Evolutionary conservation across 2,113 vertebrate species (phyloP), one percentile per base, ranked within the genome.

Genomic region (Cyanistes caeruleus): DNA sequence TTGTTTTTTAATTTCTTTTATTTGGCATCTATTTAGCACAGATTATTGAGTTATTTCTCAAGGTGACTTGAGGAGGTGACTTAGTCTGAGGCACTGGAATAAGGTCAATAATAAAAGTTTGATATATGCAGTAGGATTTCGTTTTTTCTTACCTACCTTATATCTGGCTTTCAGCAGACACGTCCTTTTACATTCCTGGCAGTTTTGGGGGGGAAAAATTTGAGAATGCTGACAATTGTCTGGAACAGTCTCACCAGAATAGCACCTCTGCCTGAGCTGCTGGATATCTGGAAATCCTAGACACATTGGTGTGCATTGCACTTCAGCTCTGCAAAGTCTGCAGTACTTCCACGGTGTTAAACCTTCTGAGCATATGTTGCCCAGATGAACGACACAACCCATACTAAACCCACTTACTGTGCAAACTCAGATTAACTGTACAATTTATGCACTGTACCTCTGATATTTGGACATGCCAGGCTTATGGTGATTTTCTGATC

Each of bases 251-350:
- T 84, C 74, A 87, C 73, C 39, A 86, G 86, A 90, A 88, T 15
- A 92, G 90, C 68, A 56, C 1, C 48, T 86, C 73, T 95, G 79
- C 80, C 83, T 33, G 27, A 59, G 43, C 76, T 95, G 48, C 60
- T 89, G 89, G 68, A 63, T 95, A 84, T 76, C 75, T 86, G 68
- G 85, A 96, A 92, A 86, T 90, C 64, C 86, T 70, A 63, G 85
- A 59, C 88, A 52, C 30, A 43, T 68, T 74, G 69, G 52, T 68
- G 68, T 63, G 63, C 72, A 18, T 39, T 78, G 89, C 76, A 89
- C 89, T 89, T 89, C 80, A 58, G 63, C 86, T 55, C 44, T 75
- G 81, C 76, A 37, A 88, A 90, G 30, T 13, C 39, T 63, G 44
- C 39, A n/a, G 35, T 48, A 12, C 90, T 90, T 93, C 52, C 39